These are phyloP conservation scores for Theropithecus gelada DNA, from an alignment of 2,113 vertebrate genomes.

Conservation along the genomic window DNA sequence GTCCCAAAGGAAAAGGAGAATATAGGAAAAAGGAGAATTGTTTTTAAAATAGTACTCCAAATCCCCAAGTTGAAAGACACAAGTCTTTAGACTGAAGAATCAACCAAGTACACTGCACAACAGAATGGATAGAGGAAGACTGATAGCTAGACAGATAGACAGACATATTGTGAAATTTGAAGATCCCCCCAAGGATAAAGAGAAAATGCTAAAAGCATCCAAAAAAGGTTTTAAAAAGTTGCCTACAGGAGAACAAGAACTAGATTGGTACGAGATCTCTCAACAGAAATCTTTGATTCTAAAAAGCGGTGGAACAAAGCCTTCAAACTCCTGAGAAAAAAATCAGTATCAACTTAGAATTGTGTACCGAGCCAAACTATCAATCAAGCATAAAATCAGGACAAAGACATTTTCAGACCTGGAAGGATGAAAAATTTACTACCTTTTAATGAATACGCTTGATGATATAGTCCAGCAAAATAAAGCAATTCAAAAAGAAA, in stretches of 20 bases:
- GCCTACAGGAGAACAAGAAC: not conserved
- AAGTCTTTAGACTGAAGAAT: not conserved
- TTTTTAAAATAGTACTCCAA: not conserved
- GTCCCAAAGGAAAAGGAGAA: not conserved
- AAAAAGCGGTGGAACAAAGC: not conserved
- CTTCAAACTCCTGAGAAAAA: not conserved
- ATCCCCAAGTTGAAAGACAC: not conserved
- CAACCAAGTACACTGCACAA: not conserved
- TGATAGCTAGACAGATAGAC: not conserved
- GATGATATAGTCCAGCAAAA: not conserved
- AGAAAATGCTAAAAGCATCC: not conserved
- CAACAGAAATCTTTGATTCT: not conserved
- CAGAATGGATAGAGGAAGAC: not conserved
- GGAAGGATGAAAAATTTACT: not conserved
- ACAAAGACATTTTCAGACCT: not conserved
- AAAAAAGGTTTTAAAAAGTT: slow-evolving; percentile 6
- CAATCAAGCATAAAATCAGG: not conserved
- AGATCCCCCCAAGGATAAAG: not conserved
- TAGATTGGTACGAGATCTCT: not conserved
- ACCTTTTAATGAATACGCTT: not conserved
- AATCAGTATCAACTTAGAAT: not conserved
- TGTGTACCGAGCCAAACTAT: not conserved
- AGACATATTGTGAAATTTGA: not conserved
- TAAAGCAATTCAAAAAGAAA: not conserved
- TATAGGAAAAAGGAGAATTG: not conserved